phyloP scores from a whole-genome alignment of 92 coral and sea anemone genomes.

The Palythoa grandis region DNA sequence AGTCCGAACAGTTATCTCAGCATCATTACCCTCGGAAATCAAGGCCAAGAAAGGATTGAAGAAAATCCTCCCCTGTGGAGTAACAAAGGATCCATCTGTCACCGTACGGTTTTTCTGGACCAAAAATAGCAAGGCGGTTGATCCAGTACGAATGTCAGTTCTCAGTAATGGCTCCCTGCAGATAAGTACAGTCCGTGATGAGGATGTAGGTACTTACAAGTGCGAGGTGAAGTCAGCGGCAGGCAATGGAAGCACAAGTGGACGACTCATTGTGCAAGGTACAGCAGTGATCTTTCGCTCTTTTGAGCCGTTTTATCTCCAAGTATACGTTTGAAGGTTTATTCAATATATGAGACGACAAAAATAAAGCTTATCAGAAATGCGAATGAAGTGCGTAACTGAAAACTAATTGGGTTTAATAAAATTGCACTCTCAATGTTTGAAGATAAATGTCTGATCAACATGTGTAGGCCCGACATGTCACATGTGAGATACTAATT shows the following conservation, averaged over 20 bases:
- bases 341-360: neutral
- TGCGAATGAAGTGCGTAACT: too few relatives aligned
- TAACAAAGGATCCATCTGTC: conserved; percentile 69
- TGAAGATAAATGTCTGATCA: too few relatives aligned
- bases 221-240: conserved; percentile 79
- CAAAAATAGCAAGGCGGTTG: conserved; percentile 67
- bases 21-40: conserved; percentile 70
- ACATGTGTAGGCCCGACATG: too few relatives aligned
- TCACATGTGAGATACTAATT: too few relatives aligned
- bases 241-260: conserved; percentile 90
- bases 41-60: conserved; percentile 75
- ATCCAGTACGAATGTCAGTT: conserved; percentile 54
- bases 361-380: too few relatives aligned
- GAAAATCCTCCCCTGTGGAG: conserved; percentile 71
- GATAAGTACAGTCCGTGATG: conserved; percentile 70
- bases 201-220: conserved; percentile 83
- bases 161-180: conserved; percentile 75
- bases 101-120: conserved; percentile 80
- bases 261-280: conserved; percentile 88
- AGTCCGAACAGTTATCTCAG: conserved; percentile 66
- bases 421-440: too few relatives aligned
- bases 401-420: too few relatives aligned
- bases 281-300: neutral
- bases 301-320: neutral
- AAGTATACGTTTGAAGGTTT: neutral